A percentile compares a stretch with the other conserved stretches of the same genome.
phyloP scores from a whole-genome alignment of 30 jellyfish, hydroid and myxozoan species.

The Rhopilema esculentum region DNA sequence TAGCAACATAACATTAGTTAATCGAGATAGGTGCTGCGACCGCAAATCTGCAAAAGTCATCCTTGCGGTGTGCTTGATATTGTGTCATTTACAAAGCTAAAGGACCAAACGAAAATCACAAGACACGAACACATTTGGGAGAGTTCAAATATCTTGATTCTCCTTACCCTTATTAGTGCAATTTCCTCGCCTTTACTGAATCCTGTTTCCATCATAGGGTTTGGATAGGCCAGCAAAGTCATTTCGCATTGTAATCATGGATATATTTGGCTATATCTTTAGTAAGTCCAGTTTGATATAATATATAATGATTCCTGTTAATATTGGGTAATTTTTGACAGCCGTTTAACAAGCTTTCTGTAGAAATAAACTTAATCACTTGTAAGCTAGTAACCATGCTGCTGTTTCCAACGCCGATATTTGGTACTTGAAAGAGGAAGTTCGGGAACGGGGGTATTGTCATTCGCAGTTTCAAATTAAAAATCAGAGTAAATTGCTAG shows the following conservation, averaged over 20 bases:
- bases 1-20: background rate
- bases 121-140: background rate
- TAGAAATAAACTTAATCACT: background rate
- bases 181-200: slow-evolving; percentile 22
- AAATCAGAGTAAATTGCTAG: background rate
- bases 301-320: background rate
- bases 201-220: slow-evolving; percentile 51
- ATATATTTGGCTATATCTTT: background rate
- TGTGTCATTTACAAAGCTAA: background rate
- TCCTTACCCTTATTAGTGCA: slow-evolving; percentile 31
- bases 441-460: slow-evolving; percentile 28
- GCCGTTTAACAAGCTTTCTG: background rate
- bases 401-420: background rate
- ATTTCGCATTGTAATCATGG: slow-evolving; percentile 17
- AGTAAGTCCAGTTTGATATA: background rate
- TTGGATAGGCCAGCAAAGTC: slow-evolving; percentile 80
- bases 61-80: background rate
- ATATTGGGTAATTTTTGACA: background rate
- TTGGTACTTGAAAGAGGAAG: slow-evolving; percentile 10
- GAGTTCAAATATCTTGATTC: background rate
- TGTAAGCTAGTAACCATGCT: background rate
- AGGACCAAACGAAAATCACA: background rate
- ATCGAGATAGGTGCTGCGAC: background rate
- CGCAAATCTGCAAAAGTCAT: background rate
- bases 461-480: background rate